Evolutionary conservation across 2,888 invertebrate genomes (phyloP).

Genomic region (Lasioglossum figueresi): DNA sequence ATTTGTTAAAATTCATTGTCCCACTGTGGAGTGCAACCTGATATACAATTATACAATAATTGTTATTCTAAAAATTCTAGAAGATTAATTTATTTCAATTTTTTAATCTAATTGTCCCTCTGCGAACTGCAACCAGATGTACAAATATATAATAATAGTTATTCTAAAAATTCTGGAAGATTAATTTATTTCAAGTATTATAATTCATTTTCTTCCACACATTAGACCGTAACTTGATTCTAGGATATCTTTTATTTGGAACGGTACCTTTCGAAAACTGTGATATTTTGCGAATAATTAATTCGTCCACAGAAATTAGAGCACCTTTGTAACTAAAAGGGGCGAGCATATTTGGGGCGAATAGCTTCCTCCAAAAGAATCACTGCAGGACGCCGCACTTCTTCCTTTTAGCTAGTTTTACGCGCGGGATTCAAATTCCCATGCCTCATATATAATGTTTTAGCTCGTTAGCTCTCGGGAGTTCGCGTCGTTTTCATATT

Average conservation of each 20-base stretch:
- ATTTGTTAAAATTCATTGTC: no score
- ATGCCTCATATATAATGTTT: neutral
- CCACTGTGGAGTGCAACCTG: no score
- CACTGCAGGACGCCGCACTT: neutral
- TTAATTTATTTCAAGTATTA: no score
- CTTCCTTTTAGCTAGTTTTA: conserved; percentile 4
- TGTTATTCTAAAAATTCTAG: no score
- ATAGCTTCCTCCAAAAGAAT: neutral
- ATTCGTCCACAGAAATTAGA: neutral
- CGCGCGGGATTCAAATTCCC: conserved; percentile 12
- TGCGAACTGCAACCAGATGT: no score
- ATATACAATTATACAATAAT: no score
- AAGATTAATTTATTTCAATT: no score
- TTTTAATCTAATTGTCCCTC: no score
- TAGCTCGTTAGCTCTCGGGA: neutral
- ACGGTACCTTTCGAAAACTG: neutral
- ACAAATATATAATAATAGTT: no score
- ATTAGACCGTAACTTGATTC: neutral
- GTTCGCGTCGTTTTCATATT: neutral
- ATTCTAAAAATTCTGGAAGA: no score
- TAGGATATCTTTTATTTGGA: neutral
- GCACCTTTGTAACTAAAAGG: neutral
- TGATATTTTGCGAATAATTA: neutral
- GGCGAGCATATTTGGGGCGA: neutral
- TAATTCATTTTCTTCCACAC: neutral